These are phyloP conservation scores for Atherinosoma microstoma DNA, from an alignment of 2,797 vertebrate genomes.

Conservation along the genomic window DNA sequence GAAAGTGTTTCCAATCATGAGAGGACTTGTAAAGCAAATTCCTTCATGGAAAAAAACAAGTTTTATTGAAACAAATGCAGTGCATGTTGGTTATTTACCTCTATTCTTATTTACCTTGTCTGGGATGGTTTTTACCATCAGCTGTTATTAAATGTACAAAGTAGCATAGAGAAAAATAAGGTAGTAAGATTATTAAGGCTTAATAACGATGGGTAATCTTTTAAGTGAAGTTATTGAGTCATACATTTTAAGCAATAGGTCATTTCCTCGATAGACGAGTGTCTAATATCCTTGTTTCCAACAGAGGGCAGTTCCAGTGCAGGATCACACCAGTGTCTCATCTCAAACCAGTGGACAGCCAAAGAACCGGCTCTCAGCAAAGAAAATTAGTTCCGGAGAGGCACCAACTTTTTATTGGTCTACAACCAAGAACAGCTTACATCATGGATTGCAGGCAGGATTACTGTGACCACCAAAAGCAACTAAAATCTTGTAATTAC, in stretches of 20 bases:
- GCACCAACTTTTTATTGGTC: not conserved
- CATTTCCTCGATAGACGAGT: not conserved
- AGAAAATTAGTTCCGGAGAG: not conserved
- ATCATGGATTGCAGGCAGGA: not conserved
- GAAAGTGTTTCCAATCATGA: conserved; percentile 2
- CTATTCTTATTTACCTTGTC: not conserved
- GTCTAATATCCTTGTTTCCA: not conserved
- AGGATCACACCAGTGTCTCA: not conserved
- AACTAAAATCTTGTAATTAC: not conserved
- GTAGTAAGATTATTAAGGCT: not conserved
- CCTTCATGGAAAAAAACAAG: not conserved
- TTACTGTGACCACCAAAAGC: conserved; percentile 4
- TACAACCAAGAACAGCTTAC: conserved; percentile 6
- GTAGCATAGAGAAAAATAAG: not conserved
- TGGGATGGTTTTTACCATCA: not conserved
- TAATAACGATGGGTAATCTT: not conserved
- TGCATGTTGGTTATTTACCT: not conserved
- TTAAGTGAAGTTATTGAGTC: not conserved
- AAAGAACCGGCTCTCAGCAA: not conserved
- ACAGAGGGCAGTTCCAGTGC: not conserved
- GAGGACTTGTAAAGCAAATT: not conserved
- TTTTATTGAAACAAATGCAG: not conserved
- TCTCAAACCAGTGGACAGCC: not conserved
- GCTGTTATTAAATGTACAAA: not conserved
- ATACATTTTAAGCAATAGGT: not conserved